Conservation (phyloP, 2,888 invertebrate genomes). For the Kryphioiulus occultus region DNA sequence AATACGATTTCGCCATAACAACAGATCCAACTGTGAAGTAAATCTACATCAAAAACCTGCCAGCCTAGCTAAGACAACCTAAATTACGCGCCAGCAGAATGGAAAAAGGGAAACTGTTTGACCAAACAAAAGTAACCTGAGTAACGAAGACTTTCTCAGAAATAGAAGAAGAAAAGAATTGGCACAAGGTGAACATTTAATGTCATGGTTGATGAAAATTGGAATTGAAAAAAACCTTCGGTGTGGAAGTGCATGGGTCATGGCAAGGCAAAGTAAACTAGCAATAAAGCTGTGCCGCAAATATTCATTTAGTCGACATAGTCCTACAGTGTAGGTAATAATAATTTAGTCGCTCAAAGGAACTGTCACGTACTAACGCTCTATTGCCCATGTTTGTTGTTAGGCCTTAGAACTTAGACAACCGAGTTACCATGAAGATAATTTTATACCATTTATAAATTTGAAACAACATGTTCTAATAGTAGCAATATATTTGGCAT, state of each 20-base stretch:
- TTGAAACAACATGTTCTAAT: too few relatives aligned
- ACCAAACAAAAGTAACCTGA: neutral
- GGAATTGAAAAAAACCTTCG: neutral
- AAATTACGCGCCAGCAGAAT: neutral
- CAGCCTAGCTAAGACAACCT: neutral
- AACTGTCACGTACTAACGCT: too few relatives aligned
- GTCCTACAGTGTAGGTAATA: too few relatives aligned
- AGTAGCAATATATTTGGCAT: too few relatives aligned
- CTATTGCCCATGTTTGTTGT: too few relatives aligned
- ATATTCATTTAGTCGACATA: too few relatives aligned
- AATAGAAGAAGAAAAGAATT: neutral
- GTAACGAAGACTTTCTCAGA: neutral
- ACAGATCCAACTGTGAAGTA: neutral
- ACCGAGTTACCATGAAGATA: too few relatives aligned
- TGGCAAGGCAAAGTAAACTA: neutral
- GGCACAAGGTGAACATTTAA: neutral
- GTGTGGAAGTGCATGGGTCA: neutral
- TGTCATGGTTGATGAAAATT: constrained; percentile 12
- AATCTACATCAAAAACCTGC: neutral
- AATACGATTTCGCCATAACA: neutral
- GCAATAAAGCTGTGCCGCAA: neutral
- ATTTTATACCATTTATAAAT: too few relatives aligned
- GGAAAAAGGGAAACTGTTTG: neutral
- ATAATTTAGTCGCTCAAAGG: too few relatives aligned
- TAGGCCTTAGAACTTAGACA: too few relatives aligned